Evolutionary conservation across 2,888 invertebrate species (phyloP).

Genomic region (Neocrepidodera transversa): DNA sequence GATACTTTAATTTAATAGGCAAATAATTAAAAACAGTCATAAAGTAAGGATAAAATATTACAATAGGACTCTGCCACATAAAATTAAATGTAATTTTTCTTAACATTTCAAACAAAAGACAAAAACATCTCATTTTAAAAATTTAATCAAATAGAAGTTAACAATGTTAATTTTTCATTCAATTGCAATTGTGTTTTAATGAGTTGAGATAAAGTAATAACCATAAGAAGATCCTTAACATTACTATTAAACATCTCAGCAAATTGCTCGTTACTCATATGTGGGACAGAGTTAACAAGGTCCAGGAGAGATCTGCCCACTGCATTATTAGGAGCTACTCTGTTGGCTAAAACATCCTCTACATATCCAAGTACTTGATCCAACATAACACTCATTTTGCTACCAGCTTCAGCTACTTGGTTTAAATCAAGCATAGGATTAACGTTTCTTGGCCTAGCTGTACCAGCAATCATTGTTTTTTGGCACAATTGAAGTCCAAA

Average conservation of each 20-base stretch:
- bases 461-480: constrained; percentile 73
- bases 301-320: constrained; percentile 90
- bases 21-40: too few species aligned
- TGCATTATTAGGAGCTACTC: constrained; percentile 79
- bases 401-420: constrained; percentile 87
- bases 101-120: too few species aligned
- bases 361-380: constrained; percentile 85
- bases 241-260: constrained; percentile 95
- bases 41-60: too few species aligned
- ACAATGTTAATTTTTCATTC: constrained; percentile 92
- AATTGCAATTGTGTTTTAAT: constrained; percentile 96
- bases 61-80: too few species aligned
- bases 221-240: constrained; percentile 97
- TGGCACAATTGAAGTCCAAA: constrained; percentile 82
- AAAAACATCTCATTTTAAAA: neutral
- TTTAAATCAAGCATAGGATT: constrained; percentile 67
- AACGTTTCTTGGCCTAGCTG: constrained; percentile 57
- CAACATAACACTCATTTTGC: constrained; percentile 76
- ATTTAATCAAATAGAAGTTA: constrained; percentile 70
- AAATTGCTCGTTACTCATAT: constrained; percentile 89
- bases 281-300: constrained; percentile 90
- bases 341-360: constrained; percentile 88
- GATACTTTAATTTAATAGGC: too few species aligned
- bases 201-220: constrained; percentile 92
- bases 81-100: too few species aligned